These are phyloP conservation scores for Chrosomus eos DNA, from an alignment of 2,797 vertebrate genomes.

Conservation along the genomic window DNA sequence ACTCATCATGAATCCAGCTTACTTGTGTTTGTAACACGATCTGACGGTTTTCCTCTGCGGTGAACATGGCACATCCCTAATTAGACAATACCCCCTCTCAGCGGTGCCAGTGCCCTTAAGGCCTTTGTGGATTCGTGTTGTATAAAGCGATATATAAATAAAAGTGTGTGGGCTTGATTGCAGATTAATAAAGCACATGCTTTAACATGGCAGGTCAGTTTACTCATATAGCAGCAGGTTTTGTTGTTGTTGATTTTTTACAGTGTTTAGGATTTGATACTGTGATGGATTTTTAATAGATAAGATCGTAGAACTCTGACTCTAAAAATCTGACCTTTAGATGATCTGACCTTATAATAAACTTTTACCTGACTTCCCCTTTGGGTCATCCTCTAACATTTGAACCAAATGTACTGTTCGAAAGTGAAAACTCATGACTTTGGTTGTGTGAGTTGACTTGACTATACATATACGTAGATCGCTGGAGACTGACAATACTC, in stretches of 20 bases:
- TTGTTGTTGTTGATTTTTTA: background rate
- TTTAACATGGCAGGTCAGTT: slow-evolving; percentile 15
- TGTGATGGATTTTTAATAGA: too few relatives aligned
- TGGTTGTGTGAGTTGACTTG: too few relatives aligned
- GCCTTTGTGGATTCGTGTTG: background rate
- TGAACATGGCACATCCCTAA: slow-evolving; percentile 59
- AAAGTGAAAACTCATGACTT: too few relatives aligned
- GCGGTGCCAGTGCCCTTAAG: background rate
- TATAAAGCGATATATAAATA: background rate
- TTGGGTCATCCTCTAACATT: too few relatives aligned
- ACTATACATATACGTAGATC: too few relatives aligned
- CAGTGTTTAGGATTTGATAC: background rate
- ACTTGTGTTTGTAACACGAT: slow-evolving; percentile 1
- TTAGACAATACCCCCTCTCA: slow-evolving; percentile 32
- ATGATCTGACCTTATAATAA: too few relatives aligned
- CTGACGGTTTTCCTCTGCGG: slow-evolving; percentile 63
- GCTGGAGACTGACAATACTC: too few relatives aligned
- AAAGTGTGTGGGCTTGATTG: background rate
- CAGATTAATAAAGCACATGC: background rate
- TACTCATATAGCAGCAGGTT: background rate
- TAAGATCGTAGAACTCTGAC: too few relatives aligned
- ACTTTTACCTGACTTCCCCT: too few relatives aligned
- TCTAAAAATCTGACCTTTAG: too few relatives aligned
- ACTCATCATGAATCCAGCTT: slow-evolving; percentile 2
- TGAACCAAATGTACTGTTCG: too few relatives aligned